phyloP scores from a whole-genome alignment of 2,888 invertebrate species.

The Imbricaverruca yamaguchii region DNA sequence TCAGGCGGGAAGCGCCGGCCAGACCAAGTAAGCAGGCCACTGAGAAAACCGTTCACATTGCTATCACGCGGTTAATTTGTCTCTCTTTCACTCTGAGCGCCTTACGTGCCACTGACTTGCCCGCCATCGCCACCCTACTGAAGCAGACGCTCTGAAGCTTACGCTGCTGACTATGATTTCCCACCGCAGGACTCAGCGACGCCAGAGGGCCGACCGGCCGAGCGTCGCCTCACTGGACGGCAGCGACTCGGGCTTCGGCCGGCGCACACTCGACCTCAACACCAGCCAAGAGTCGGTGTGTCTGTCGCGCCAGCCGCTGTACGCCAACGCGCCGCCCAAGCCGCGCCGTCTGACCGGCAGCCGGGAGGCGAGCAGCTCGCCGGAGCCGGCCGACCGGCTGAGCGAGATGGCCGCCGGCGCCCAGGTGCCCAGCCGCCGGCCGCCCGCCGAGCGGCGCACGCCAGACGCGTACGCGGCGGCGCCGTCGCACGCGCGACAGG shows the following conservation, averaged over 20 bases:
- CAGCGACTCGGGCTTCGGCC: constrained; percentile 45
- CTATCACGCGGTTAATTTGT: too few species aligned
- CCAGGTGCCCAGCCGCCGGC: constrained; percentile 31
- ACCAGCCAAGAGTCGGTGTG: constrained; percentile 27
- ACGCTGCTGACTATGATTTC: too few species aligned
- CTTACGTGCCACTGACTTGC: too few species aligned
- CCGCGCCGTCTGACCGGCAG: constrained; percentile 69
- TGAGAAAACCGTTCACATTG: too few species aligned
- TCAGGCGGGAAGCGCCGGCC: too few species aligned
- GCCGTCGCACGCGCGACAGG: constrained; percentile 46
- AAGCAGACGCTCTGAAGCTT: too few species aligned
- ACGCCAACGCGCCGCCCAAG: constrained; percentile 84
- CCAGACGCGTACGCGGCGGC: constrained; percentile 64
- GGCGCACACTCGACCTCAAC: constrained; percentile 35
- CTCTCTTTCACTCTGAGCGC: too few species aligned
- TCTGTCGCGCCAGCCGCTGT: constrained; percentile 57
- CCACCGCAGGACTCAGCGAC: not conserved
- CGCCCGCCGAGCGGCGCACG: constrained; percentile 58
- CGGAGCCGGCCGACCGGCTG: constrained; percentile 53
- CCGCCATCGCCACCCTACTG: too few species aligned
- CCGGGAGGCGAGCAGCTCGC: constrained; percentile 35
- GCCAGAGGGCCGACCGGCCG: not conserved
- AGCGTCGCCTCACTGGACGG: constrained; percentile 37
- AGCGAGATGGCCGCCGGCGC: constrained; percentile 10
- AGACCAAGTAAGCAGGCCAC: too few species aligned